Evolutionary conservation across 2,888 invertebrate genomes (phyloP).

Genomic region (Drosophila mimetica): DNA sequence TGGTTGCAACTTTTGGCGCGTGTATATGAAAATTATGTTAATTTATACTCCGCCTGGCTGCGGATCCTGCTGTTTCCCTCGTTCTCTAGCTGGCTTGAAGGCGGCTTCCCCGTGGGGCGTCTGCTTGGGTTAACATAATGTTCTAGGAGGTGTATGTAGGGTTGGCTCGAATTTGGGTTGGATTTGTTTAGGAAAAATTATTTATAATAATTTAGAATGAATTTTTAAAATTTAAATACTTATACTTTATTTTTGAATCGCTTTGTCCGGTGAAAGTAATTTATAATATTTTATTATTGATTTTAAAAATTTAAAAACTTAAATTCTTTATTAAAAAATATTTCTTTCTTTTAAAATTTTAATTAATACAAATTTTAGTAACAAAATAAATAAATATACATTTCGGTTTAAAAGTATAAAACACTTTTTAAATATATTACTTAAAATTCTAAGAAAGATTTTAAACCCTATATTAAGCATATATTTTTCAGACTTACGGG

Average conservation of each 20-base stretch:
- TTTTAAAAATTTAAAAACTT: neutral
- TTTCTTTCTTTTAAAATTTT: too few relatives aligned
- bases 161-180: neutral
- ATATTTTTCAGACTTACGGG: slow-evolving; percentile 14
- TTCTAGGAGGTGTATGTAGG: neutral
- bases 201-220: neutral
- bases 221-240: too few relatives aligned
- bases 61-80: slow-evolving; percentile 30
- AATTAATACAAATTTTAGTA: too few relatives aligned
- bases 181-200: neutral
- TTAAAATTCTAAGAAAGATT: too few relatives aligned
- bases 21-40: slow-evolving; percentile 73
- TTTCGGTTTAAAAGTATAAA: too few relatives aligned
- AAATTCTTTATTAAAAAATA: too few relatives aligned
- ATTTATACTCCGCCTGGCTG: slow-evolving; percentile 56
- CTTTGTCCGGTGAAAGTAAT: too few relatives aligned
- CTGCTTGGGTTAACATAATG: slow-evolving; percentile 34
- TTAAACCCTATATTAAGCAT: too few relatives aligned
- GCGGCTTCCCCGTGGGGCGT: slow-evolving; percentile 18
- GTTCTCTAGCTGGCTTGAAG: slow-evolving; percentile 31
- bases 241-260: too few relatives aligned
- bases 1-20: slow-evolving; percentile 53
- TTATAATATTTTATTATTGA: too few relatives aligned
- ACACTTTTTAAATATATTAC: too few relatives aligned
- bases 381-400: too few relatives aligned